Evolutionary conservation across 2,888 invertebrate species (phyloP).

Genomic region (Cataglyphis altisquamis): DNA sequence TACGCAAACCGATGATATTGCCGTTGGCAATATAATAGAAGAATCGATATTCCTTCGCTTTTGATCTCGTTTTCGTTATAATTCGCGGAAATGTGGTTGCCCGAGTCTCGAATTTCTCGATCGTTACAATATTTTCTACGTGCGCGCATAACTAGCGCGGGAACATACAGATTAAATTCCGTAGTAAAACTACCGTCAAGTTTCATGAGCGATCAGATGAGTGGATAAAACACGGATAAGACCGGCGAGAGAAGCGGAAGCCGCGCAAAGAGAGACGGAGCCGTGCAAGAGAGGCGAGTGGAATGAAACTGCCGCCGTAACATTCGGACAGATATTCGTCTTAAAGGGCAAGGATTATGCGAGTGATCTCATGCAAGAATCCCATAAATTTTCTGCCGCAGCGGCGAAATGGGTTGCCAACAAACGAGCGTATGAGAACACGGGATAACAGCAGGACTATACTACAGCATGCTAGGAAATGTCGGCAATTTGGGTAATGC

Average conservation of each 20-base stretch:
- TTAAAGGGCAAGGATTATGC: slow-evolving; percentile 72
- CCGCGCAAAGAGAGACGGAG: not conserved
- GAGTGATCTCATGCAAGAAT: slow-evolving; percentile 76
- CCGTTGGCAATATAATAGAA: not conserved
- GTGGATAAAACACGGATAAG: slow-evolving; percentile 35
- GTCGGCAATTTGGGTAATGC: slow-evolving; percentile 76
- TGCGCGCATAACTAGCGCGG: slow-evolving; percentile 32
- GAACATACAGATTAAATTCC: slow-evolving; percentile 36
- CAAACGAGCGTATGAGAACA: slow-evolving; percentile 72
- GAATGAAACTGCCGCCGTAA: slow-evolving; percentile 13
- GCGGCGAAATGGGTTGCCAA: slow-evolving; percentile 77
- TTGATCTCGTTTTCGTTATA: slow-evolving; percentile 16
- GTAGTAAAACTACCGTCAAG: slow-evolving; percentile 35
- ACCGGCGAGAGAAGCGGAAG: not conserved
- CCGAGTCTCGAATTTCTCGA: not conserved
- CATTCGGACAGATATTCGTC: slow-evolving; percentile 66
- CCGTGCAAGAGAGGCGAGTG: slow-evolving; percentile 34
- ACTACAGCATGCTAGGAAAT: slow-evolving; percentile 61
- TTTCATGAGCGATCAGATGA: slow-evolving; percentile 42
- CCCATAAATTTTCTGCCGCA: slow-evolving; percentile 76
- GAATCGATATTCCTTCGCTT: slow-evolving; percentile 7
- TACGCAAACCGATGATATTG: not conserved
- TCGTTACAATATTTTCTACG: slow-evolving; percentile 19
- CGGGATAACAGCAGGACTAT: not conserved
- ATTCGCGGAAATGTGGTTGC: not conserved